These are phyloP conservation scores for Eubasilissa regina DNA, from an alignment of 1,140 invertebrate genomes.

Conservation along the genomic window DNA sequence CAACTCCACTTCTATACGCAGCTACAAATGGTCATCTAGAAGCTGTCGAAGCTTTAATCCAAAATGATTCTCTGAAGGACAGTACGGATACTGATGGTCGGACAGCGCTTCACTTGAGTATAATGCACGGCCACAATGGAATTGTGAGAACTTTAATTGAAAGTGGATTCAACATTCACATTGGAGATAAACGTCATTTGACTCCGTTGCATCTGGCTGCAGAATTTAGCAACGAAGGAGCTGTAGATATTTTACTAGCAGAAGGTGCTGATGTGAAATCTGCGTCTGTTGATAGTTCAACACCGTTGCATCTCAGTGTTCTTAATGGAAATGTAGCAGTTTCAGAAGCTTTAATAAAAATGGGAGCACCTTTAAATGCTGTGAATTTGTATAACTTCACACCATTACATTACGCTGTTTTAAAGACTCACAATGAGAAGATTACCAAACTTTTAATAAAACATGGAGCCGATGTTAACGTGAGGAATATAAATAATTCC, in stretches of 20 bases:
- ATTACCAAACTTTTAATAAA: conserved; percentile 8
- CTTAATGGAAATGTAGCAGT: not conserved
- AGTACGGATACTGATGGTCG: not conserved
- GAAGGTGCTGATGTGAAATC: not conserved
- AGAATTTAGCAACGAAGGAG: not conserved
- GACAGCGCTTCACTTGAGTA: not conserved
- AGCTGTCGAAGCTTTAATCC: not conserved
- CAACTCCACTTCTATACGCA: conserved; percentile 1
- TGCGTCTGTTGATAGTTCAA: not conserved
- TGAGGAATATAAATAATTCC: not conserved
- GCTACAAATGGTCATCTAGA: not conserved
- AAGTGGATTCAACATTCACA: not conserved
- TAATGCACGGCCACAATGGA: not conserved
- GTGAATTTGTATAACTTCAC: not conserved
- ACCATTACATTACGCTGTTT: not conserved
- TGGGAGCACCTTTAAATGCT: not conserved
- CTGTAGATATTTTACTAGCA: not conserved
- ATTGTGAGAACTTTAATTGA: not conserved
- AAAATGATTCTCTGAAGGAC: not conserved
- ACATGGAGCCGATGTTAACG: conserved; percentile 12
- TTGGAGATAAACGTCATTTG: not conserved
- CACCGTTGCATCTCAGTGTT: not conserved
- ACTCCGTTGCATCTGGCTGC: not conserved
- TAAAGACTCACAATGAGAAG: too few relatives aligned
- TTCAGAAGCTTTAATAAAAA: not conserved